Base-by-base conservation (phyloP, 2,888 invertebrate species). In the Antheraea assamensis region DNA sequence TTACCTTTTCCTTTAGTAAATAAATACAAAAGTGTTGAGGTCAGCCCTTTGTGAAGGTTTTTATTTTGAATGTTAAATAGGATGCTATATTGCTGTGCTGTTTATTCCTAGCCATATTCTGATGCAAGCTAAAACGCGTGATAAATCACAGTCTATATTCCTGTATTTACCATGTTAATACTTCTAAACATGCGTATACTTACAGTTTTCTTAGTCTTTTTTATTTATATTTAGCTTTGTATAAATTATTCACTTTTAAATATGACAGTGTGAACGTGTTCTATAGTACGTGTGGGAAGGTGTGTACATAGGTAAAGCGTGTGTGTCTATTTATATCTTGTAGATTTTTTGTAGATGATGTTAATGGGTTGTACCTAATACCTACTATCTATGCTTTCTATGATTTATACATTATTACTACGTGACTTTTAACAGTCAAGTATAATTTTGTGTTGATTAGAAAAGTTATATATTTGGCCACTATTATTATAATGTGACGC, bases 311-410 rank as follows among this genome's bases (percentile, higher is more conserved):
- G 73, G 75, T 75, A 79, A 78, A 81, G 83, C 83, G 84, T 81
- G 83, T 83, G 79, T 75, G 55, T 84, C 86, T 91, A 90, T 90
- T 88, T 88, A 82, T 87, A 85, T 76, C 81, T 52, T 76, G 70
- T 74, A 86, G 85, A 84, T 87, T 88, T 89, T 87, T 87, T 88
- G 80, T 83, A 79, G 80, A 84, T 83, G 82, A 85, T 85, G 80
- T 83, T 81, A 71, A 68, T 71, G 71, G 71, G 55, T 71, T 68
- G 68, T 68, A 80, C 68, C 68, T 35, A 64, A 30, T 27, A 66
- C 66, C 35, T 35, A 68, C 35, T 31, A 68, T 55, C 19, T 66
- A 13, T 42, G 68, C 35, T 68, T 68, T 68, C n/a, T n/a, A 27
- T 68, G 21, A 68, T 68, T 68, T 68, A 68, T 35, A 13, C 4